Evolutionary conservation across 2,113 vertebrate species (phyloP), one percentile per base, ranked within the genome.

Genomic region (Elaphurus davidianus): DNA sequence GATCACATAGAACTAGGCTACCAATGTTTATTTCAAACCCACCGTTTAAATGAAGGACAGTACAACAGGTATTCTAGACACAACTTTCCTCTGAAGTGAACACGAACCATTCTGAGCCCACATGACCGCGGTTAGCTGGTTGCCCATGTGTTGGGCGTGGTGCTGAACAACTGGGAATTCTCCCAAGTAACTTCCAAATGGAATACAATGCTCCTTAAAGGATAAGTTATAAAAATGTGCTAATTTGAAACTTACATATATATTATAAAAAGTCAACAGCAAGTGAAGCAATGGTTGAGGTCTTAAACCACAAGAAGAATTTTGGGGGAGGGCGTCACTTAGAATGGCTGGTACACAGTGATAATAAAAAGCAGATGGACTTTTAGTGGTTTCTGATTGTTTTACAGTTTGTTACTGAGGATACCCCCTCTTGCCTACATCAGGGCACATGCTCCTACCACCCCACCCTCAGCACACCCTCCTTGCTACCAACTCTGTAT

Each of bases 181-280:
- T 94, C 82, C 15, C 67, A 57, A 71, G 64, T 52, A 92, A 78
- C 84, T 87, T 92, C 47, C 43, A 30, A 25, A 67, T 5, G 16
- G 57, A 82, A 33, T 30, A 64, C n/a, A 64, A 82, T 79, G 62
- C 50, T 92, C 55, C 78, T 81, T 82, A 91, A 90, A 92, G 84
- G 43, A 54, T 60, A 90, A 28, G 16, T 67, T 90, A 81, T 76
- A 85, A 90, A 95, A 94, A 84, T 15, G 64, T 90, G 90, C 81
- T 96, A 86, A 96, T 85, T 95, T 87, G 90, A 92, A 92, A 54
- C 81, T 71, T 85, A 82, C 52, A 40, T 25, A 36, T 83, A n/a
- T 50, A 54, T 96, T 87, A 83, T 64, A 60, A 91, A 84, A 95
- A 90, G 74, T 71, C 33, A 60, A 60, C 27, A 57, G 79, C 57